Evolutionary conservation across 1,140 invertebrate species (phyloP), one percentile per base, ranked within the genome.

Genomic region (Drosophila prosaltans): DNA sequence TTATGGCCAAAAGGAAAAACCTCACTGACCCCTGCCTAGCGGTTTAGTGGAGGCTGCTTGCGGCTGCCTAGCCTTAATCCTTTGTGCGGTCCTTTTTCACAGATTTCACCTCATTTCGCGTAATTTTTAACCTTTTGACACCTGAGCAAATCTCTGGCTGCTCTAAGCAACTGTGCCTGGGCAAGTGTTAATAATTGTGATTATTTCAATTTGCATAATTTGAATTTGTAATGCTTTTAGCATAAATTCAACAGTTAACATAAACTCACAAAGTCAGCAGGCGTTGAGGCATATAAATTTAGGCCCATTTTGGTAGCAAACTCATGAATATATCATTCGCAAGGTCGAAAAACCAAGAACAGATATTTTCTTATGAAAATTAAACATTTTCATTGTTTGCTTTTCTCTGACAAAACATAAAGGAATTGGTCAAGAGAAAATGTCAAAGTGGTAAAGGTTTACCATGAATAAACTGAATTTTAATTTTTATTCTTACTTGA

Each of bases 151-250:
- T 51, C 54, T 54, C 21, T 61, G 16, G 1, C 26, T 21, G n/a
- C 11, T 55, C 28, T n/a, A 40, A 21, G 7, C 26, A 10, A 39
- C 69, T 65, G 11, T 28, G 61, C 43, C 57, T 62, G 67, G 39
- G 57, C 30, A 64, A 79, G 82, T 85, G 81, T 75, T 81, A 76
- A 78, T 76, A 68, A 86, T 84, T 51, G 45, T 51, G 55, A 65
- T 55, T 55, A 41, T 64, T 48, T 40, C 69, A 65, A 82, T 79
- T 79, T 70, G 66, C 66, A 79, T 82, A 76, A 76, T 76, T 72
- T 32, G 30, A 62, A 78, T 51, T 63, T 74, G 45, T 68, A 51
- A 64, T 45, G 71, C 68, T 64, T 65, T 70, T 62, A 24, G 54
- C 39, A 36, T 41, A 51, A 58, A 81, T 65, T 69, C 51, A 43